Evolutionary conservation across 2,888 invertebrate species (phyloP), one percentile per base, ranked within the genome.

Genomic region (Imbricaverruca yamaguchii): DNA sequence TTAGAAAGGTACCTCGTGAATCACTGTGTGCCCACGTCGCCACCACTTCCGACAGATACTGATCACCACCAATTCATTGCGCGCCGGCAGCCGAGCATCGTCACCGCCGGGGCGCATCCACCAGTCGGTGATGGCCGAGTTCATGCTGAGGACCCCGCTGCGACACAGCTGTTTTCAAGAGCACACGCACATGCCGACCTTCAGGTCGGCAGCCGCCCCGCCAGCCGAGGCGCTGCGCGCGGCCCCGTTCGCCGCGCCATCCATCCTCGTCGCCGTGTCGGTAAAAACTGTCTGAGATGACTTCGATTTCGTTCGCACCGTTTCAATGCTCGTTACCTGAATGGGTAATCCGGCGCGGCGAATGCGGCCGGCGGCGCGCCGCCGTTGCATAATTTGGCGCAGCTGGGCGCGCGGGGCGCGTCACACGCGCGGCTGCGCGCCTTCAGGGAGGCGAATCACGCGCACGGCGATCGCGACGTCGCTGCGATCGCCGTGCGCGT

Each of bases 281-380:
- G 23, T 23, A 9, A 23, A 67, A 67, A 67, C 23, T 23, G 23
- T 23, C 23, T 23, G 23, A 61, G 65, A 67, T 23, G 65, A 23
- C 65, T 67, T 23, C 65, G 65, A 67, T 67, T 67, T 61, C 65
- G 65, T 23, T 67, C 23, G 23, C 65, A 13, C 65, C 65, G 23
- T 67, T 67, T 67, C 65, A 67, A 23, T 67, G 23, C 65, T 67
- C 65, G 65, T 67, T 67, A 67, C 65, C 65, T 67, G 65, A 67
- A 67, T 67, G 65, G 65, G 9, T 67, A 67, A 23, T 67, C 65
- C 65, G 65, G 11, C 65, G 10, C 11, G 23, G 13, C 65, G 23
- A 67, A 67, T 67, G 12, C 65, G 12, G 23, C 11, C 65, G 65
- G 23, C 65, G 11, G 23, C 11, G 23, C 10, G 12, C 12, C 23